Conservation (phyloP, 2,113 vertebrate genomes). For the Tichodroma muraria region DNA sequence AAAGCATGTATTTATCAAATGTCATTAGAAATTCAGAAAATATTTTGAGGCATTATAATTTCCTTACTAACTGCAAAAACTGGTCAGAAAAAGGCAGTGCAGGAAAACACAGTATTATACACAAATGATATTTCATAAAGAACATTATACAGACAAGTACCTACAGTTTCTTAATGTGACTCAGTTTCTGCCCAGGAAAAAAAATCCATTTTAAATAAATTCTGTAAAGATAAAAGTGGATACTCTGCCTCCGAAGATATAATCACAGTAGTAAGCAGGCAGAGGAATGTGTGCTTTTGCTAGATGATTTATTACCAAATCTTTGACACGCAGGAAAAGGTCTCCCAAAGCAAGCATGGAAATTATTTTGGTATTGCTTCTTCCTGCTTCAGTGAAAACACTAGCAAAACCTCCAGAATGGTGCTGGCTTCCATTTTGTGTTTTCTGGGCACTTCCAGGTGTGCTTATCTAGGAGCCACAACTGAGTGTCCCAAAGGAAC, state of each 20-base stretch:
- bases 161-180: neutral
- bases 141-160: neutral
- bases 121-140: neutral
- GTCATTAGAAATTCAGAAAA: neutral
- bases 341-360: neutral
- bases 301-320: neutral
- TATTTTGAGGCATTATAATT: neutral
- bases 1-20: neutral
- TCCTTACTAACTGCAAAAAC: neutral
- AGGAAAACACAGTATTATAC: neutral
- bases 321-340: neutral
- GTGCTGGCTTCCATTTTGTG: neutral
- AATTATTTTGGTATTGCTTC: neutral
- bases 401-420: neutral
- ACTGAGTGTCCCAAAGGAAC: neutral
- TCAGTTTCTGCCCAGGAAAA: neutral
- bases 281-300: neutral
- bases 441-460: neutral
- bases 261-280: neutral
- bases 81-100: neutral
- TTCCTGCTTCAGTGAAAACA: slow-evolving; percentile 18
- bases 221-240: neutral
- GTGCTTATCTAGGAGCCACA: neutral
- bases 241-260: neutral
- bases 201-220: neutral